Evolutionary conservation across 1,140 invertebrate species (phyloP), one percentile per base, ranked within the genome.

Genomic region (Drosophila funebris): DNA sequence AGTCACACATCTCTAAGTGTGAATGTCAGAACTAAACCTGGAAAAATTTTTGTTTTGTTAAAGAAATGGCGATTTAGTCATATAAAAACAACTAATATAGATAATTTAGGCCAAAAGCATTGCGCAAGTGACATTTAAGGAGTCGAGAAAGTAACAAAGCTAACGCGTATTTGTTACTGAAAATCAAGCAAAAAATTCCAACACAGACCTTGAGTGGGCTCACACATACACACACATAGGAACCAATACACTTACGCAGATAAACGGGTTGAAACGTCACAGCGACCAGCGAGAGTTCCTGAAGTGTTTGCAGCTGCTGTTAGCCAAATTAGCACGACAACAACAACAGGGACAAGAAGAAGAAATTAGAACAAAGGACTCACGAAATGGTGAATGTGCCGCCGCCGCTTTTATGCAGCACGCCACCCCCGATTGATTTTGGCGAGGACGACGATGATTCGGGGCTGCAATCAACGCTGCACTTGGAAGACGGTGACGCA

Each of bases 401-500:
- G 78, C 94, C 94, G 76, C 94, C 94, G 33, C 89, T 95, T 62
- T 92, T 95, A 43, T 94, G 94, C 76, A 94, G 93, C 62, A 94
- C 94, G 20, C 94, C 94, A 68, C 94, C 94, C 50, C 94, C 94
- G 22, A 93, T 95, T 36, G 94, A 93, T 78, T 92, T 92, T 71
- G 92, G 92, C 22, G 93, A 94, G 66, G 93, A 94, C 3, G 94
- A 94, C 53, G 94, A 94, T 46, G 94, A 95, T 83, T 94, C 94
- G 81, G 94, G 94, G 92, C 92, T 75, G 80, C 93, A 73, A 90
- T 93, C 83, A 90, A 92, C 69, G 92, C 93, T 85, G 76, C 93
- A 88, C 78, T 90, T 93, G 81, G 78, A 78, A 46, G 79, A 90
- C 37, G 73, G 53, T 73, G 87, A 90, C 70, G 68, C 44, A 39